Evolutionary conservation across 2,113 vertebrate species (phyloP), one percentile per base, ranked within the genome.

Genomic region (Tonatia bakeri): DNA sequence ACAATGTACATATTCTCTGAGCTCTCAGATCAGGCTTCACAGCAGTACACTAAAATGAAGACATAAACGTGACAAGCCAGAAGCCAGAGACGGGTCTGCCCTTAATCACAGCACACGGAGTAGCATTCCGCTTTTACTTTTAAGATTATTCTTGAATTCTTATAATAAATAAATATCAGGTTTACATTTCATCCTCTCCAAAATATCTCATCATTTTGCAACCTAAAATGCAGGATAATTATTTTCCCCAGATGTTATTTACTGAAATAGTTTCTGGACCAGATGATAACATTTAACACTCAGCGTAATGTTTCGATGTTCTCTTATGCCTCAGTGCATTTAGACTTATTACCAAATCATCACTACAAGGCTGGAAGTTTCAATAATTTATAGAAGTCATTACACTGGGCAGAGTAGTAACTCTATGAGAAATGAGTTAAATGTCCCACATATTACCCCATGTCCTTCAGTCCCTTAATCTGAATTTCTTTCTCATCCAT

Each of bases 371-470:
- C 50, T 95, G 61, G 92, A 97, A 96, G 85, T 96, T 98, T 97
- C 92, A 91, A 96, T 97, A 97, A 97, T 98, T 98, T 97, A 97
- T 96, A 96, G 94, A 97, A 83, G 73, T 95, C 94, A 96, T 98
- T 97, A 97, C 40, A 11, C 24, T 86, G 80, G 75, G 38, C 75
- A 94, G 40, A 77, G 47, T 80, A 97, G 65, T 89, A 96, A 93
- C 79, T 93, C 86, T 94, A 95, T 54, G 19, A 96, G 97, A 97
- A 98, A 97, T 98, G 69, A 94, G 94, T 94, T 87, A 96, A 96
- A 85, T 86, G 33, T 12, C 45, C 31, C 83, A 50, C 85, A 79
- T 17, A 70, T n/a, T n/a, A 91, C 85, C 45, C 79, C 64, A 40
- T 91, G 84, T 50, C 87, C 54, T 94, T 67, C 19, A 38, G 2